Evolutionary conservation across 2,113 vertebrate species (phyloP).

Genomic region (Ailurus styani): DNA sequence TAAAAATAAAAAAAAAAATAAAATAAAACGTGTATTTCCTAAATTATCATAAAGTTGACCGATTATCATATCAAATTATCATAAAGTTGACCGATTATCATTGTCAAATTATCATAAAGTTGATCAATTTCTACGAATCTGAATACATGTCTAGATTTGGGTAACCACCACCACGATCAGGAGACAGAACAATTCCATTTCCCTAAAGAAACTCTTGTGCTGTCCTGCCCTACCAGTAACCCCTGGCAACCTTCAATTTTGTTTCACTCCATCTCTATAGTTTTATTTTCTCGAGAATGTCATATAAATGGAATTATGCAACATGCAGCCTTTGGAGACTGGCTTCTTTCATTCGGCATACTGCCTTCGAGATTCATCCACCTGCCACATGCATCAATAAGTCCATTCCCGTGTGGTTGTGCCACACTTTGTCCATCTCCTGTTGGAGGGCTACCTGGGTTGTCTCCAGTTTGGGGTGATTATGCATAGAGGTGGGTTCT

Average conservation of each 20-base stretch:
- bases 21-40: background rate
- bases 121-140: background rate
- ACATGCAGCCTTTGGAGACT: background rate
- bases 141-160: background rate
- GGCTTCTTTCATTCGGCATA: background rate
- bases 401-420: background rate
- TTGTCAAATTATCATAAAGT: too few relatives aligned
- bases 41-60: background rate
- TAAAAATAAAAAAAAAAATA: too few relatives aligned
- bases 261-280: background rate
- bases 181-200: background rate
- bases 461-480: background rate
- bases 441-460: background rate
- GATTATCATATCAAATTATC: too few relatives aligned
- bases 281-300: background rate
- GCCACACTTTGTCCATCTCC: background rate
- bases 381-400: background rate
- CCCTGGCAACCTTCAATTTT: background rate
- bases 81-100: too few relatives aligned
- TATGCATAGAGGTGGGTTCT: background rate
- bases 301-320: background rate
- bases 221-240: background rate
- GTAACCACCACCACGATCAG: background rate
- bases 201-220: background rate
- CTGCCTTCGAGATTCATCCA: background rate